These are phyloP conservation scores for Chrosomus eos DNA, from an alignment of 2,797 vertebrate genomes.

Conservation along the genomic window DNA sequence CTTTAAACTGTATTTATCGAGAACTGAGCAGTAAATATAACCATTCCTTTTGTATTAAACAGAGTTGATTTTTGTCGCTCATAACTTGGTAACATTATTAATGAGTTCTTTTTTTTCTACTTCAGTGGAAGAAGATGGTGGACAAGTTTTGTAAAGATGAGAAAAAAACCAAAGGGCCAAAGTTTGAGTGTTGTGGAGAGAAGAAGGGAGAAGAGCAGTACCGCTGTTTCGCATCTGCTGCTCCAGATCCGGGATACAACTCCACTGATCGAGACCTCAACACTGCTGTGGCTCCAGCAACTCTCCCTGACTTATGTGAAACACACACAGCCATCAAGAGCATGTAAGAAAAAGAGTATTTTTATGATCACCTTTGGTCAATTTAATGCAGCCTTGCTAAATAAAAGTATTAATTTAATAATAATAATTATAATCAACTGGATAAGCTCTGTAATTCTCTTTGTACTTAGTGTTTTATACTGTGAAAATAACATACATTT, in stretches of 20 bases:
- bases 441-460: not conserved
- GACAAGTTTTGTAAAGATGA: conserved; percentile 68
- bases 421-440: not conserved
- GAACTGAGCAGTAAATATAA: not conserved
- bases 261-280: not conserved
- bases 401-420: not conserved
- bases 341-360: conserved; percentile 64
- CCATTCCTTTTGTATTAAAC: too few relatives aligned
- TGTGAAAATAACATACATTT: not conserved
- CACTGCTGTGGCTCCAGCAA: not conserved
- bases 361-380: too few relatives aligned
- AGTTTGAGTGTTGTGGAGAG: conserved; percentile 67
- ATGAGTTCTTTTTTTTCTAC: not conserved
- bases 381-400: too few relatives aligned
- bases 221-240: conserved; percentile 70
- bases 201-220: conserved; percentile 43
- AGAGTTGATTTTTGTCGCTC: not conserved
- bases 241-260: conserved; percentile 70
- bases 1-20: not conserved
- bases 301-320: conserved; percentile 68
- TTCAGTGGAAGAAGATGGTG: conserved; percentile 77
- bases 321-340: conserved; percentile 65
- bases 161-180: not conserved
- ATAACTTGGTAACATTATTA: not conserved
- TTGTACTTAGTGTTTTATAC: not conserved